Conservation (phyloP, 2,113 vertebrate genomes). For the Tychaedon coryphoeus region DNA sequence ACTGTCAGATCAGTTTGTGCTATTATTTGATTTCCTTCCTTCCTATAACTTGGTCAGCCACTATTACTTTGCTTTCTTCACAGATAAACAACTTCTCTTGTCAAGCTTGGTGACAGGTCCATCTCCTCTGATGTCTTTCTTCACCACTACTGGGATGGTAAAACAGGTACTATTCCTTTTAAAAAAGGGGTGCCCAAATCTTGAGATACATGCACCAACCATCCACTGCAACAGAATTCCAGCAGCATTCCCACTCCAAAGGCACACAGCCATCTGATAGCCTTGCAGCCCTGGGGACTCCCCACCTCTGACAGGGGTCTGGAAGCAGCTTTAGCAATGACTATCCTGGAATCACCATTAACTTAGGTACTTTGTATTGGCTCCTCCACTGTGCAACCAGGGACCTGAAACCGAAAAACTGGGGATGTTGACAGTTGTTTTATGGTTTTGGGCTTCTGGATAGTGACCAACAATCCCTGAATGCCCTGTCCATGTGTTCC, state of each 20-base stretch:
- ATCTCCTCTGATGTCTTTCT: background rate
- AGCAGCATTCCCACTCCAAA: background rate
- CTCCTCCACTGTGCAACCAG: background rate
- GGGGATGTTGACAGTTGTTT: background rate
- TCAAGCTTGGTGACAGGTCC: background rate
- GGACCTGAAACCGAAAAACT: background rate
- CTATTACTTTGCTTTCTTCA: background rate
- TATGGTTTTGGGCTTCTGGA: background rate
- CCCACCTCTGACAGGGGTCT: background rate
- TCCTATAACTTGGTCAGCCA: background rate
- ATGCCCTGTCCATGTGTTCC: background rate
- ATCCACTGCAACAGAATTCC: background rate
- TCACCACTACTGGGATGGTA: background rate
- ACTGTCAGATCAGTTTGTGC: background rate
- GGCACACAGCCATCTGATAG: rapidly evolving
- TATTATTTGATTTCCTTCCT: background rate
- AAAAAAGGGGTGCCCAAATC: background rate
- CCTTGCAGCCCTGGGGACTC: background rate
- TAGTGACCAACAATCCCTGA: background rate
- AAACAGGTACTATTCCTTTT: background rate
- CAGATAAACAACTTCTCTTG: background rate
- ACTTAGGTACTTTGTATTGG: background rate
- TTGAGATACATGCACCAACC: background rate
- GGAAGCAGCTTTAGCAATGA: background rate
- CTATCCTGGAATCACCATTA: background rate